A percentile compares a stretch with the other conserved stretches of the same genome.
Conservation (phyloP, 2,113 vertebrate genomes). For the Archocentrus centrarchus region DNA sequence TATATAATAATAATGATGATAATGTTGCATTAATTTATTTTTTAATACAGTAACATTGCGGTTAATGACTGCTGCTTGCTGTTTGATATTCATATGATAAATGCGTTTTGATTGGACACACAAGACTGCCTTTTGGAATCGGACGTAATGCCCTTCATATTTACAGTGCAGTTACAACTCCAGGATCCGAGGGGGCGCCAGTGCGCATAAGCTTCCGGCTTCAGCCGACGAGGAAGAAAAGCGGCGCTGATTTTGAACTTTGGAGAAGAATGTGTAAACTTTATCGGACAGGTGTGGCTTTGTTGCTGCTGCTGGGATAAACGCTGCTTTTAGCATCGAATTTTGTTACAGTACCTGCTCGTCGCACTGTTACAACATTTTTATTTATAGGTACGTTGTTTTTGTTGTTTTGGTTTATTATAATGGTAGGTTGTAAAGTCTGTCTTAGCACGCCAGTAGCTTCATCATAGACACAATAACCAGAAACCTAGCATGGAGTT, state of each 20-base stretch:
- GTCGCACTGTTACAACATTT: neutral
- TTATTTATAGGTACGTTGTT: conserved; percentile 31
- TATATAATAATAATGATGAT: neutral
- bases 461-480: neutral
- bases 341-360: neutral
- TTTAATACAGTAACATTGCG: neutral
- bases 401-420: neutral
- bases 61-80: neutral
- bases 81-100: neutral
- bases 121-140: neutral
- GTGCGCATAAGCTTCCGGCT: neutral
- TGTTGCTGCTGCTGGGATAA: neutral
- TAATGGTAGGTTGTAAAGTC: neutral
- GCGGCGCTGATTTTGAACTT: conserved; percentile 76
- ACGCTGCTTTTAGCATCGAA: neutral
- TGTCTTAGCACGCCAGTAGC: neutral
- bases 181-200: conserved; percentile 5
- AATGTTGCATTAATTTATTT: neutral
- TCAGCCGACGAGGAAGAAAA: conserved; percentile 54
- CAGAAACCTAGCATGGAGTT: neutral
- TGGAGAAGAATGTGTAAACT: conserved; percentile 43
- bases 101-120: neutral
- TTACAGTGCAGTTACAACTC: conserved; percentile 26
- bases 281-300: conserved; percentile 53
- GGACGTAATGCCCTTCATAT: neutral